Evolutionary conservation across 2,888 invertebrate species (phyloP).

Genomic region (Pegoplata infirma): DNA sequence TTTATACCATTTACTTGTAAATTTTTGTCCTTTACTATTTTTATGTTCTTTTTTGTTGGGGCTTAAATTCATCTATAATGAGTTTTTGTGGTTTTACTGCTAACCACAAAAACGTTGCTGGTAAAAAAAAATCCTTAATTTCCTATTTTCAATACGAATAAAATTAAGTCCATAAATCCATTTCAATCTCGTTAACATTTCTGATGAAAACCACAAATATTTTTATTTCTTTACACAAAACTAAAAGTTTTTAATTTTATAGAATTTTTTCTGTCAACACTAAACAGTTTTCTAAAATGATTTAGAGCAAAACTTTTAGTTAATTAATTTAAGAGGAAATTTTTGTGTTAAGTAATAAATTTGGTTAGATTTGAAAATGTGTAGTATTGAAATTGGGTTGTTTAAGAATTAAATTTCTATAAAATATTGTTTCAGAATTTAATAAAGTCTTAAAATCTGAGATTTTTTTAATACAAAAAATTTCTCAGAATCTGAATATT

Average conservation of each 20-base stretch:
- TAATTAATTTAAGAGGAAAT: slow-evolving; percentile 40
- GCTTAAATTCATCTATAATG: slow-evolving; percentile 62
- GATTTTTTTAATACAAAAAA: too few species aligned
- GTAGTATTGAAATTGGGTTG: too few species aligned
- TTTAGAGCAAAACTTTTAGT: slow-evolving; percentile 28
- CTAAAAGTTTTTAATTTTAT: slow-evolving; percentile 25
- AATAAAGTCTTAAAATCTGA: too few species aligned
- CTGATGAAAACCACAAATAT: slow-evolving; percentile 52
- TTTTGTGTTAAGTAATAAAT: neutral
- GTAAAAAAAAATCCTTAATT: slow-evolving; percentile 24
- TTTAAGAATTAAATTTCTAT: too few species aligned
- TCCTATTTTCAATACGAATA: slow-evolving; percentile 19
- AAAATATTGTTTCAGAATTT: too few species aligned
- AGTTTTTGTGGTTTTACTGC: slow-evolving; percentile 65
- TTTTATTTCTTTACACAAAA: slow-evolving; percentile 38
- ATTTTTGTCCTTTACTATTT: neutral
- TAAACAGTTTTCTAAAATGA: neutral
- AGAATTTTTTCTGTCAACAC: too few species aligned
- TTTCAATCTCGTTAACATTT: slow-evolving; percentile 59
- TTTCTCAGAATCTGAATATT: too few species aligned
- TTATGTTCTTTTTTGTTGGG: slow-evolving; percentile 1
- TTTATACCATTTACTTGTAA: too few species aligned
- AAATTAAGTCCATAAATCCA: slow-evolving; percentile 39
- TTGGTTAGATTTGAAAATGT: neutral
- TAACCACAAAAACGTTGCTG: slow-evolving; percentile 35